These are phyloP conservation scores for Molanna angustata DNA, from an alignment of 2,888 invertebrate genomes.

Conservation along the genomic window DNA sequence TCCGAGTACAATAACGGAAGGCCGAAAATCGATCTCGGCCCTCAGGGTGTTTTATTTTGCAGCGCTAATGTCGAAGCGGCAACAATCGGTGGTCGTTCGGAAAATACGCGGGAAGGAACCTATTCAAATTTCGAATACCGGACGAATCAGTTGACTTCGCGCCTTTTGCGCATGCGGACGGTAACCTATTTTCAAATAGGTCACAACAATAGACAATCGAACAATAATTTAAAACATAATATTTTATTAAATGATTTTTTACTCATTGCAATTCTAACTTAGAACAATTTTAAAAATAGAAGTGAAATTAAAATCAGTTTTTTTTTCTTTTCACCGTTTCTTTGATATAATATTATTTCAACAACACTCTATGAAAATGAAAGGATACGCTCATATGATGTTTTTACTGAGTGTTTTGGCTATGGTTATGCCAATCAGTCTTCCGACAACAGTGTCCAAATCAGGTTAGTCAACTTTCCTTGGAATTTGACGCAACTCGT, in stretches of 20 bases:
- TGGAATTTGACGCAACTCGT: no score
- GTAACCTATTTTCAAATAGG: constrained; percentile 8
- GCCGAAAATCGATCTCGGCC: constrained; percentile 15
- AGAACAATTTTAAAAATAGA: no score
- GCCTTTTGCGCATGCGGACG: constrained; percentile 30
- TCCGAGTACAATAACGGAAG: constrained; percentile 10
- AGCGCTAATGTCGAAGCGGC: constrained; percentile 7
- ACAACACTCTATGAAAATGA: no score
- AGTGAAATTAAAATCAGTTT: no score
- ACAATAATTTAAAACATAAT: no score
- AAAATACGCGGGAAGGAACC: constrained; percentile 3
- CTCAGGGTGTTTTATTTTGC: no score
- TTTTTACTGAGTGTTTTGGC: constrained; percentile 16
- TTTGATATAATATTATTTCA: no score
- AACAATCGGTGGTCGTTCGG: no score
- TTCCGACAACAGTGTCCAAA: constrained; percentile 26
- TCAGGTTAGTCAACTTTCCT: constrained; percentile 27
- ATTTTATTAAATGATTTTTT: no score
- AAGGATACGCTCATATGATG: constrained; percentile 12
- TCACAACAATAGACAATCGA: no score
- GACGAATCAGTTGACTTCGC: constrained; percentile 22
- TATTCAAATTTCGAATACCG: constrained; percentile 22
- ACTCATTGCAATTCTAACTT: no score
- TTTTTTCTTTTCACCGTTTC: no score
- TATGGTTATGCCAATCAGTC: constrained; percentile 15